Base-by-base conservation (phyloP, 2,888 invertebrate species). In the Pedicia rivosa region DNA sequence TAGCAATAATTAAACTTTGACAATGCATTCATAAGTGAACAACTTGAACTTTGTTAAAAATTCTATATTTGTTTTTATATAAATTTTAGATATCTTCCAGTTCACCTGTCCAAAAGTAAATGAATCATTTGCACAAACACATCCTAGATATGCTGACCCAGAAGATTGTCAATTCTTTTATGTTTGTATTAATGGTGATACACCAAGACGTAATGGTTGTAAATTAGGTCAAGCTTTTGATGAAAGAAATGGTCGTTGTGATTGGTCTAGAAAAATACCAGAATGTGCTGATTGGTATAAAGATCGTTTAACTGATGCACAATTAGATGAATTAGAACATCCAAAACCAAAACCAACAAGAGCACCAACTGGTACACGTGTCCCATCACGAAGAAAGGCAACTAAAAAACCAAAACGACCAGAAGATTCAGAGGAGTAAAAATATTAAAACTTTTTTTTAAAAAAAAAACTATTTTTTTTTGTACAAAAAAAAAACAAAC, bases 231-330 rank as follows among this genome's bases (percentile, higher is more conserved):
- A 86, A 57, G 91, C 79, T 8, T 91, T 90, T 59, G 86, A 90
- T 51, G 86, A 87, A 38, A 70, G 68, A 8, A 68, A 65, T 40
- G 78, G 78, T 51, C 71, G 66, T 38, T 91, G 91, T 52, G 84
- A 88, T 44, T 84, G 86, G 81, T 78, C 87, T 0, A 73, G 84
- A 49, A 80, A 78, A 50, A 78, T 91, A 38, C 80, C 87, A 2
- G 88, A 90, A 64, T 91, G 87, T 59, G 78, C 74, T 47, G 87
- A 87, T 52, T 88, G 87, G 86, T 88, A 88, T 65, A 84, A 86
- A 55, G 87, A 73, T 28, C 74, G 79, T 45, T 61, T 87, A 49
- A 83, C 82, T 7, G 86, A 84, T 43, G 77, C 75, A 27, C 75
- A 86, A 55, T 57, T 87, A 40, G 77, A 77, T 0, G 81, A 78